These are phyloP conservation scores for Trisateles emortualis DNA, from an alignment of 2,888 invertebrate genomes.

Conservation along the genomic window DNA sequence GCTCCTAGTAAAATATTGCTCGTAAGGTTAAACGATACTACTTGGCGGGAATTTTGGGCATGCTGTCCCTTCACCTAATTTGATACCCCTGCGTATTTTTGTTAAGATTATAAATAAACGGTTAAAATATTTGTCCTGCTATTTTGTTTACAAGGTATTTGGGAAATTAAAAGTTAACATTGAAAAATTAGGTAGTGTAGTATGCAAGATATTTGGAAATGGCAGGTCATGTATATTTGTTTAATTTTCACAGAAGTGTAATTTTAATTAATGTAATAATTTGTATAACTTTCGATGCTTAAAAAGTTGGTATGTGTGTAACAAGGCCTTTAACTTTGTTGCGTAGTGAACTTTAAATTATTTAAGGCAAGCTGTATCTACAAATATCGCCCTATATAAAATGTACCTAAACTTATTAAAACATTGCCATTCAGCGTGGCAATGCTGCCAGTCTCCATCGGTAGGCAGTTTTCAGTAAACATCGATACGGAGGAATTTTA, in stretches of 20 bases:
- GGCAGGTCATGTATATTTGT: slow-evolving; percentile 18
- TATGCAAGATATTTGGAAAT: slow-evolving; percentile 18
- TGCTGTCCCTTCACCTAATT: slow-evolving; percentile 53
- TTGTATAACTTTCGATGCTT: background rate
- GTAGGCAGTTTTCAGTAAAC: no score
- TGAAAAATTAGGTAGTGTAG: slow-evolving; percentile 15
- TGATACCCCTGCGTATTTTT: slow-evolving; percentile 33
- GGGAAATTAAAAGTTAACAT: slow-evolving; percentile 23
- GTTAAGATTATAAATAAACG: slow-evolving; percentile 19
- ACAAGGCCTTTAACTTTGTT: no score
- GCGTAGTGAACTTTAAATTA: no score
- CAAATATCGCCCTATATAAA: no score
- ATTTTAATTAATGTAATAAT: no score
- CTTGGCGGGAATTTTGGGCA: slow-evolving; percentile 43
- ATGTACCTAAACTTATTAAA: no score
- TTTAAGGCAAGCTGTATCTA: no score
- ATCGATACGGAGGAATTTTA: no score
- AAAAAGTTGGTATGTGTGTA: background rate
- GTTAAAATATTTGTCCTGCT: slow-evolving; percentile 20
- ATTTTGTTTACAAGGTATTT: slow-evolving; percentile 27
- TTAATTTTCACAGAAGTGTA: slow-evolving; percentile 11
- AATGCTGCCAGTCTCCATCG: no score
- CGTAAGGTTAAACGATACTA: slow-evolving; percentile 43
- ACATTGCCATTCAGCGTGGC: no score
- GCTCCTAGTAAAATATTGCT: slow-evolving; percentile 53